Conservation (phyloP, 1,140 invertebrate species). For the Agrypnia vestita region DNA sequence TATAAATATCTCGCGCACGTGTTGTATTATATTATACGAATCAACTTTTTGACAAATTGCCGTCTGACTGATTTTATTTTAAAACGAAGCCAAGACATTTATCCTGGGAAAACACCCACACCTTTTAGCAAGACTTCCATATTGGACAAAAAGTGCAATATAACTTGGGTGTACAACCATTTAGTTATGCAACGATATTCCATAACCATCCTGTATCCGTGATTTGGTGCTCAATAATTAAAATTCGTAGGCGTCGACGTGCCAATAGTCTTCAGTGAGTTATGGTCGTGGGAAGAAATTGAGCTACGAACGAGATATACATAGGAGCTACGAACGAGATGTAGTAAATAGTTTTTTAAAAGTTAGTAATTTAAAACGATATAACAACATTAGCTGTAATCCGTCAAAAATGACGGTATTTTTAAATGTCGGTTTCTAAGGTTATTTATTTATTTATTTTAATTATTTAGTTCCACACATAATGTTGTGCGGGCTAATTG, state of each 20-base stretch:
- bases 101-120: conserved; percentile 41
- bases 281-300: neutral
- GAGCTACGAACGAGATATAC: too few species aligned
- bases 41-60: neutral
- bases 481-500: too few species aligned
- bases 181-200: neutral
- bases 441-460: too few species aligned
- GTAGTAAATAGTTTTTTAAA: too few species aligned
- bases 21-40: neutral
- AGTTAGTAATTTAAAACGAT: too few species aligned
- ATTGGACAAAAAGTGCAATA: neutral
- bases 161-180: neutral
- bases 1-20: neutral
- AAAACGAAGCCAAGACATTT: neutral
- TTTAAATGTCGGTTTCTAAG: too few species aligned
- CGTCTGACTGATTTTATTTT: neutral
- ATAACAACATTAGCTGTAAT: too few species aligned
- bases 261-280: conserved; percentile 1
- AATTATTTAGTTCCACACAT: too few species aligned
- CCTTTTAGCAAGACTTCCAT: conserved; percentile 16
- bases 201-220: neutral
- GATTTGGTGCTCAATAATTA: conserved; percentile 17
- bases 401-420: too few species aligned
- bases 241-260: neutral
- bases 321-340: too few species aligned